phyloP scores from a whole-genome alignment of 2,888 invertebrate species.

The Mythimna ferrago region DNA sequence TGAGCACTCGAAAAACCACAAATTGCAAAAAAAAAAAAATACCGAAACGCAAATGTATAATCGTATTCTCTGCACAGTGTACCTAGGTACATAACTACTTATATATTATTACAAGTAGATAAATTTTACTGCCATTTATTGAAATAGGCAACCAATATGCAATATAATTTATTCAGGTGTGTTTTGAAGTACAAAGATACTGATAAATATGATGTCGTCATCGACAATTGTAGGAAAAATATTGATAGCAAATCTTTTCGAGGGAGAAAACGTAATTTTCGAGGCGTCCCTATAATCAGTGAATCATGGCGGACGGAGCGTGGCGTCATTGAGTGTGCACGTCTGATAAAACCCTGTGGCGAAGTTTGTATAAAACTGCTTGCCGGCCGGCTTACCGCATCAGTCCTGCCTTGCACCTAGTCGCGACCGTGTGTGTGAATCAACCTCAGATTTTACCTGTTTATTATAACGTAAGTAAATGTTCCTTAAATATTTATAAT shows the following conservation, averaged over 20 bases:
- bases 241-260: conserved; percentile 30
- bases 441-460: neutral
- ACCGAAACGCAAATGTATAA: neutral
- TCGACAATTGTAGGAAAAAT: conserved; percentile 45
- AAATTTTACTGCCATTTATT: conserved; percentile 1
- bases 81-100: neutral
- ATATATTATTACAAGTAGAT: neutral
- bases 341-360: conserved; percentile 48
- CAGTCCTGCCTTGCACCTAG: conserved; percentile 40
- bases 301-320: conserved; percentile 44
- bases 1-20: no score
- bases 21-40: no score
- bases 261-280: conserved; percentile 31
- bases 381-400: conserved; percentile 29
- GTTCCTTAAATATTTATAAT: neutral
- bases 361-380: conserved; percentile 58
- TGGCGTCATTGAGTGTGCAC: conserved; percentile 31
- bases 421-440: conserved; percentile 41
- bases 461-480: conserved; percentile 53
- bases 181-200: conserved; percentile 38
- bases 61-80: neutral
- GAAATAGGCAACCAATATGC: conserved; percentile 13
- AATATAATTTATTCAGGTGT: conserved; percentile 30
- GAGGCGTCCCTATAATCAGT: conserved; percentile 38
- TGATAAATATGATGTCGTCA: conserved; percentile 45